Evolutionary conservation across 2,888 invertebrate genomes (phyloP).

Genomic region (Cataglyphis livida): DNA sequence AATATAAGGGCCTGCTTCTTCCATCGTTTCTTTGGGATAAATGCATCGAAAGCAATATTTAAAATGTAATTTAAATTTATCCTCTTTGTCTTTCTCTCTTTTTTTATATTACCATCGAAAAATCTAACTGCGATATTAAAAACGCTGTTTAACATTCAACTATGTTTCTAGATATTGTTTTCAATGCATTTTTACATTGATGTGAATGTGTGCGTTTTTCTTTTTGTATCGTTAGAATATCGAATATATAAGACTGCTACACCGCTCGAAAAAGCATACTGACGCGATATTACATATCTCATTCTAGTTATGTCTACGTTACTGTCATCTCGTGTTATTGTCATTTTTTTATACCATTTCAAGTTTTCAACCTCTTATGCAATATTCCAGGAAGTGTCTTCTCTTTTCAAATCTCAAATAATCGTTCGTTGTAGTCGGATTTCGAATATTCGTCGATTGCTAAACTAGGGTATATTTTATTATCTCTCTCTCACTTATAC

Average conservation of each 20-base stretch:
- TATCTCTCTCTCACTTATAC: constrained; percentile 27
- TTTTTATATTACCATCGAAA: constrained; percentile 61
- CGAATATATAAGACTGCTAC: constrained; percentile 54
- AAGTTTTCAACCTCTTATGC: background rate
- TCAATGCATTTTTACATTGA: constrained; percentile 54
- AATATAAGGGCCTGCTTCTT: constrained; percentile 76
- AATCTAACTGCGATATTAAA: constrained; percentile 53
- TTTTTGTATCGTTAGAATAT: constrained; percentile 45
- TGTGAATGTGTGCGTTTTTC: constrained; percentile 46
- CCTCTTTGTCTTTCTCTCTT: constrained; percentile 52
- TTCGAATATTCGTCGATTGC: constrained; percentile 9
- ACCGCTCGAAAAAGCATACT: constrained; percentile 41
- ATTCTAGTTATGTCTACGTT: constrained; percentile 23
- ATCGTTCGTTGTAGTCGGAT: background rate
- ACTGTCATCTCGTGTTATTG: background rate
- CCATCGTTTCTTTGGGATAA: constrained; percentile 67
- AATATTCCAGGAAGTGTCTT: background rate
- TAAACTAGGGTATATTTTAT: constrained; percentile 40
- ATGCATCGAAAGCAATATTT: constrained; percentile 51
- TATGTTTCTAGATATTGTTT: constrained; percentile 65
- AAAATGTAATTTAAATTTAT: constrained; percentile 24
- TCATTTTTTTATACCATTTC: background rate
- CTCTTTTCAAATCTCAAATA: background rate
- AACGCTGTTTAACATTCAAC: background rate
- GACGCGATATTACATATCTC: constrained; percentile 49